These are phyloP conservation scores for Melipona beecheii DNA, from an alignment of 2,888 invertebrate genomes.

Conservation along the genomic window DNA sequence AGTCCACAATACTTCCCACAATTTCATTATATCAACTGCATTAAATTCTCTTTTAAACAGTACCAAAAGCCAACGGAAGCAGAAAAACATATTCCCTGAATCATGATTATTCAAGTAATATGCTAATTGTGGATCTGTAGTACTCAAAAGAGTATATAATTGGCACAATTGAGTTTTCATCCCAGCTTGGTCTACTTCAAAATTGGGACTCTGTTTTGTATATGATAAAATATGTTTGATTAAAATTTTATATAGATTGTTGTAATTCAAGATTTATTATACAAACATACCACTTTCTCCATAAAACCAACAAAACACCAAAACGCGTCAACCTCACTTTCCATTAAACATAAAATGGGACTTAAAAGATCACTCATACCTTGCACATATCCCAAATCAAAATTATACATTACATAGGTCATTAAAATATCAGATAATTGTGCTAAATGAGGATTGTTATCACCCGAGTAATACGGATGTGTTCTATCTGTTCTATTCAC, in stretches of 20 bases:
- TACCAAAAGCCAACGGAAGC: slow-evolving; percentile 98
- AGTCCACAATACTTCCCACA: slow-evolving; percentile 99
- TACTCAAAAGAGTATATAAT: slow-evolving; percentile 91
- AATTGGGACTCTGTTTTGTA: slow-evolving; percentile 90
- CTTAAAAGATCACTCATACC: slow-evolving; percentile 99
- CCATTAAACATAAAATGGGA: slow-evolving; percentile 94
- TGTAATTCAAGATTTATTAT: neutral
- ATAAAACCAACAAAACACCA: slow-evolving; percentile 99
- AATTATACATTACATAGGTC: slow-evolving; percentile 99
- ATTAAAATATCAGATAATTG: slow-evolving; percentile 96
- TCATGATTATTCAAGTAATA: slow-evolving; percentile 94
- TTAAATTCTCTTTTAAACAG: slow-evolving; percentile 98
- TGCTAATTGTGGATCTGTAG: slow-evolving; percentile 93
- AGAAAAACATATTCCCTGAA: slow-evolving; percentile 98
- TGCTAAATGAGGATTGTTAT: slow-evolving; percentile 94
- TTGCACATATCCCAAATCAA: slow-evolving; percentile 97
- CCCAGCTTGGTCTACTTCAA: slow-evolving; percentile 98
- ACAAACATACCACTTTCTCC: slow-evolving; percentile 92
- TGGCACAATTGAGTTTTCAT: slow-evolving; percentile 97
- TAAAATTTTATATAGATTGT: neutral
- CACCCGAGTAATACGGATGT: slow-evolving; percentile 96
- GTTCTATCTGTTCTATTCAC: slow-evolving; percentile 97
- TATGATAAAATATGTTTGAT: slow-evolving; percentile 22
- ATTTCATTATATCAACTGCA: slow-evolving; percentile 92
- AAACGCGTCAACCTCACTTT: slow-evolving; percentile 97